A percentile compares a stretch with the other conserved stretches of the same genome.
phyloP scores from a whole-genome alignment of 1,140 invertebrate species.

The Drosophila lowei region DNA sequence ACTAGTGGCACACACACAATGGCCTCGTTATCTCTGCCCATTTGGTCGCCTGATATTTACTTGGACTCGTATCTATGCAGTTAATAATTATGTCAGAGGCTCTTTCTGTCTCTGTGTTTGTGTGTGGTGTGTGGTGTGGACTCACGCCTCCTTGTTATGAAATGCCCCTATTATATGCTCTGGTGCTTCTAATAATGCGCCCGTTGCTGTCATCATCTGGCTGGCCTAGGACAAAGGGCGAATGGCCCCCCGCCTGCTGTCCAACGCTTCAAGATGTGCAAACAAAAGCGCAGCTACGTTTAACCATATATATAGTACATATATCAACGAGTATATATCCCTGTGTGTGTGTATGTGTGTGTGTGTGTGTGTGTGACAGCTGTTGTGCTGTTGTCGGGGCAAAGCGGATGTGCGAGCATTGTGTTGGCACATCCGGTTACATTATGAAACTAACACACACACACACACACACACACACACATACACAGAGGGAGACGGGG shows the following conservation, averaged over 20 bases:
- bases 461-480: constrained; percentile 2
- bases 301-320: constrained; percentile 18
- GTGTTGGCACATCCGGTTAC: constrained; percentile 81
- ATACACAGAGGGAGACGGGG: not conserved
- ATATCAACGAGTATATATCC: constrained; percentile 8
- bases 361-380: constrained; percentile 74
- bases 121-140: constrained; percentile 31
- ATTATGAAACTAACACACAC: constrained; percentile 74
- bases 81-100: constrained; percentile 78
- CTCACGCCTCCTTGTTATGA: constrained; percentile 76
- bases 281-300: constrained; percentile 74
- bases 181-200: constrained; percentile 79
- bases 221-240: constrained; percentile 57
- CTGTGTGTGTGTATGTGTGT: constrained; percentile 26
- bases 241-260: constrained; percentile 7
- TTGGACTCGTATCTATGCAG: constrained; percentile 58
- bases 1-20: constrained; percentile 63
- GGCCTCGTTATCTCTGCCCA: constrained; percentile 71
- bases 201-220: constrained; percentile 65
- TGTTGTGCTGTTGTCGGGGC: constrained; percentile 74
- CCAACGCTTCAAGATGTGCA: constrained; percentile 63
- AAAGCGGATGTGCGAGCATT: constrained; percentile 79
- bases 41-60: constrained; percentile 77
- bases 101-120: constrained; percentile 19
- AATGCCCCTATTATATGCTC: constrained; percentile 80